These are phyloP conservation scores for Chrosomus eos DNA, from an alignment of 2,797 vertebrate species.

Conservation along the genomic window DNA sequence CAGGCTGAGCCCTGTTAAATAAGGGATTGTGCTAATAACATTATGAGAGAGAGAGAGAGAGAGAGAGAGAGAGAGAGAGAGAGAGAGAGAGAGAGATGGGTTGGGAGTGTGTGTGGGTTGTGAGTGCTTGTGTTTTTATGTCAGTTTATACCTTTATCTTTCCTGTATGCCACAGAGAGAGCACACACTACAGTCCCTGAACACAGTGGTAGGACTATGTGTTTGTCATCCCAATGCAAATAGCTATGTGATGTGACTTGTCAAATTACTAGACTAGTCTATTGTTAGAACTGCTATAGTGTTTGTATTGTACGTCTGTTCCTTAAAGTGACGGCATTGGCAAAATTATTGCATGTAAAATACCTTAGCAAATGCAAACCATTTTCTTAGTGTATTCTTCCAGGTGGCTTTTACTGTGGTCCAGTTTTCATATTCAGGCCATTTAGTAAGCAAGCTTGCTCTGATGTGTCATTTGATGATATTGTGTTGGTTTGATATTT, in stretches of 20 bases:
- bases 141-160: slow-evolving; percentile 9
- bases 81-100: background rate
- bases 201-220: slow-evolving; percentile 36
- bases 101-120: slow-evolving; percentile 7
- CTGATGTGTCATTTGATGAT: background rate
- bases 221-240: slow-evolving; percentile 41
- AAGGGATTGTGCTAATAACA: slow-evolving; percentile 73
- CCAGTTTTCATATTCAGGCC: background rate
- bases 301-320: background rate
- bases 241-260: background rate
- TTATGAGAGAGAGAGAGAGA: slow-evolving; percentile 53
- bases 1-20: slow-evolving; percentile 63
- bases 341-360: slow-evolving; percentile 2
- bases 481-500: background rate
- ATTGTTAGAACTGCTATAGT: background rate
- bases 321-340: background rate
- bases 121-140: slow-evolving; percentile 41
- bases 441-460: background rate
- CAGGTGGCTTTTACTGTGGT: background rate
- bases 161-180: slow-evolving; percentile 32
- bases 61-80: background rate
- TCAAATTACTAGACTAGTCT: background rate
- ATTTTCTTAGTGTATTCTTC: background rate
- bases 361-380: background rate
- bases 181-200: background rate